A percentile compares a stretch with the other conserved stretches of the same genome.
phyloP scores from a whole-genome alignment of 2,113 vertebrate species.

The Genyomyrus donnyi region DNA sequence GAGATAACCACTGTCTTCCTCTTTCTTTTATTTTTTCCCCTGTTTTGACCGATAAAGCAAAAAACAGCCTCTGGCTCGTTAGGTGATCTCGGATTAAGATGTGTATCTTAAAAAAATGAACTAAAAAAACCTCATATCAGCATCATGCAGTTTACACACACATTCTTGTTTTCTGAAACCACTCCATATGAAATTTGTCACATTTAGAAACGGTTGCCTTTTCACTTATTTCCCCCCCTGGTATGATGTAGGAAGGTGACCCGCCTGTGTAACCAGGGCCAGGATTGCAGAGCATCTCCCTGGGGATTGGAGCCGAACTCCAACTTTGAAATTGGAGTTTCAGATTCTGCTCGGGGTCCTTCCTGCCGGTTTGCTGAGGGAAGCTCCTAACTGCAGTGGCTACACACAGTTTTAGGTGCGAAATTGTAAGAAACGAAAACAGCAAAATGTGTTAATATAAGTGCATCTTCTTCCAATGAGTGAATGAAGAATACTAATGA shows the following conservation, averaged over 20 bases:
- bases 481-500: background rate
- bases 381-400: background rate
- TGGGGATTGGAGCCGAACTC: background rate
- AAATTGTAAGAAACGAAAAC: background rate
- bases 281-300: background rate
- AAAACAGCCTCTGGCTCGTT: background rate
- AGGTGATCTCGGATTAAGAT: conserved; percentile 35
- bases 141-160: conserved; percentile 21
- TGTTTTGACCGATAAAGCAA: conserved; percentile 17
- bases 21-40: conserved; percentile 16
- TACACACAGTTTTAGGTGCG: background rate
- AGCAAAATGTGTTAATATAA: background rate
- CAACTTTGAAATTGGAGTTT: background rate
- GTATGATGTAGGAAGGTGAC: background rate
- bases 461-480: background rate
- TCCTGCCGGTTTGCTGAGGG: background rate
- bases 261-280: background rate
- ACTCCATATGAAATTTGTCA: background rate
- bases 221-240: background rate
- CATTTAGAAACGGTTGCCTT: background rate
- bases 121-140: background rate
- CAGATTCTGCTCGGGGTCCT: background rate
- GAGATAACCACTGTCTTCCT: conserved; percentile 31
- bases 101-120: conserved; percentile 23
- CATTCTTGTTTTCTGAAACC: conserved; percentile 10